Conservation (phyloP, 2,797 vertebrate species). For the Thalassophryne amazonica region DNA sequence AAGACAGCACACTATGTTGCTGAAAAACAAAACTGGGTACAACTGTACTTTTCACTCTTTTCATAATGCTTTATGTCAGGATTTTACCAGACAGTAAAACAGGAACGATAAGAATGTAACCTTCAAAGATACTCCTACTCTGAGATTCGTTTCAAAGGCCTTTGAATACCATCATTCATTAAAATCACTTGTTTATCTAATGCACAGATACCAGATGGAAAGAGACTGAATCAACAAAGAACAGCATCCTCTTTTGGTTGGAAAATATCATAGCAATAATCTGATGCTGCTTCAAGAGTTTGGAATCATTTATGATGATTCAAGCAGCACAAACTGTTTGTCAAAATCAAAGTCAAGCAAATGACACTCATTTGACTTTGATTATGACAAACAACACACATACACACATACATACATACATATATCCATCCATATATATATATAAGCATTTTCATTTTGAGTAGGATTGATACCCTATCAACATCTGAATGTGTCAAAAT, state of each 20-base stretch:
- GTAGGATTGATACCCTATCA: conserved; percentile 13
- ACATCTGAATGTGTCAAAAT: conserved; percentile 41
- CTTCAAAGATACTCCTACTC: conserved; percentile 2
- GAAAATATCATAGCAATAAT: conserved; percentile 17
- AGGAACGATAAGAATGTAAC: not conserved
- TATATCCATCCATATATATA: not conserved
- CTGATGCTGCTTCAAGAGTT: not conserved
- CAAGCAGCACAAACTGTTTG: conserved; percentile 30
- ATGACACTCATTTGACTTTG: conserved; percentile 17
- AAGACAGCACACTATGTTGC: conserved; percentile 25
- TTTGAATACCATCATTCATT: conserved; percentile 12
- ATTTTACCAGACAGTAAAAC: conserved; percentile 26
- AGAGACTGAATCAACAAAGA: conserved; percentile 22
- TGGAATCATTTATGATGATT: not conserved
- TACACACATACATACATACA: conserved; percentile 16
- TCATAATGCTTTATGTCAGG: not conserved
- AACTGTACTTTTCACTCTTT: conserved; percentile 2
- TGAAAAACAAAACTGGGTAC: conserved; percentile 16
- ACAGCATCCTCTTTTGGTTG: conserved; percentile 59
- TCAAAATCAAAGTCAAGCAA: conserved; percentile 25
- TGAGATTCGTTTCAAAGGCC: conserved; percentile 1
- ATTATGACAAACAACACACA: conserved; percentile 22
- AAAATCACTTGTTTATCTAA: not conserved
- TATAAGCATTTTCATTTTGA: conserved; percentile 3
- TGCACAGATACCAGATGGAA: not conserved